These are phyloP conservation scores for Chaetodon trifasciatus DNA, from an alignment of 2,797 vertebrate genomes.

Conservation along the genomic window DNA sequence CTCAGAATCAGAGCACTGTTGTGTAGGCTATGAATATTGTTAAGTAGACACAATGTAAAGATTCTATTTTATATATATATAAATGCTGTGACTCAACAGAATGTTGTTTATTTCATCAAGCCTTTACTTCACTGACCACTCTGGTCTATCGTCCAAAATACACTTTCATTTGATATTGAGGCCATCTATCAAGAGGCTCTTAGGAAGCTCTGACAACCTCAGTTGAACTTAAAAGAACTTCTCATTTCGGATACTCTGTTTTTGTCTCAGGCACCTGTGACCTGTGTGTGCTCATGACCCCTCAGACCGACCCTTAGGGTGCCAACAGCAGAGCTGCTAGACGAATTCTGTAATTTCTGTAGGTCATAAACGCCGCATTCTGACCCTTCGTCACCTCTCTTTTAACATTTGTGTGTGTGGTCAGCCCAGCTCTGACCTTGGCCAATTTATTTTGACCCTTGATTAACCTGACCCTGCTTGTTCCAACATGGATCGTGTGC, in stretches of 20 bases:
- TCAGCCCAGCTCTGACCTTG: neutral
- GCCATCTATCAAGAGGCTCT: neutral
- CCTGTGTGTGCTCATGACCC: neutral
- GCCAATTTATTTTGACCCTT: slow-evolving; percentile 15
- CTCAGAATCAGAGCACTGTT: neutral
- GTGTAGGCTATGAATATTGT: neutral
- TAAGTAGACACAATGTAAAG: neutral
- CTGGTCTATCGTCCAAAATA: neutral
- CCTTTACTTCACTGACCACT: neutral
- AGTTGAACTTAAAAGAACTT: slow-evolving; percentile 13
- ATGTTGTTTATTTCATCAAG: neutral
- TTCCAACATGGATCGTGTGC: slow-evolving; percentile 14
- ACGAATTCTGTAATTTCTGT: neutral
- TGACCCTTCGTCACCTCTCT: slow-evolving; percentile 21
- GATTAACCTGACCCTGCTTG: slow-evolving; percentile 45
- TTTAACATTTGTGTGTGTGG: slow-evolving; percentile 27
- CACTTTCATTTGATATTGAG: neutral
- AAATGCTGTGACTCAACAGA: neutral
- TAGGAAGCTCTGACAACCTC: neutral
- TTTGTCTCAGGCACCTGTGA: slow-evolving; percentile 31
- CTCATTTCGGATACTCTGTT: neutral
- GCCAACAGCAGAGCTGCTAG: neutral
- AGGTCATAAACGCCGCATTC: slow-evolving; percentile 27
- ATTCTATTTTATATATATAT: neutral
- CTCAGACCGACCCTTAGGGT: neutral